Base-by-base conservation (phyloP, 1,140 invertebrate genomes). In the Drosophila aff. region DNA sequence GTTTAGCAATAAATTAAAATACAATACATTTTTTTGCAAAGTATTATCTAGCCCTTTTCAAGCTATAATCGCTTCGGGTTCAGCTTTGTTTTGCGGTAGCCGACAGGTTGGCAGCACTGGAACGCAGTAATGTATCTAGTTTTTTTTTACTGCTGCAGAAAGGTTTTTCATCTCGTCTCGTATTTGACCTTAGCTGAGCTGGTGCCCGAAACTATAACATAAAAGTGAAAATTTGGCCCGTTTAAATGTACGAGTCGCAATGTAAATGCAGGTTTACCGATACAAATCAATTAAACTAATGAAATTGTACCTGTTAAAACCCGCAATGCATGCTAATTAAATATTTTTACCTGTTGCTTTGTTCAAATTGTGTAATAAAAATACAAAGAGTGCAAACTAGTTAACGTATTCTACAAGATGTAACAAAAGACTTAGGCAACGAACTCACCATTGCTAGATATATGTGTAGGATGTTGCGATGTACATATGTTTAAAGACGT, bases 41-140 rank as follows among this genome's bases (percentile, higher is more conserved):
- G 4, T 36, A 11, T 36, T 10, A 4, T 26, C 1, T 26, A 33
- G 61, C 38, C 4, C 31, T 71, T 55, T 71, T 71, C 40, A 36
- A 67, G 67, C 67, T 38, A 38, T n/a, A 44, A 11, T 43, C 11
- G 28, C 8, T 10, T 18, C 10, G 1, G 4, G 4, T 18, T 9
- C n/a, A 10, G 3, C 33, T 63, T 50, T 31, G 28, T 59, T 65
- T 61, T 13, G 15, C n/a, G 57, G 31, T 44, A 52, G 47, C 46
- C 38, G 36, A 43, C 13, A 41, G 13, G 28, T 52, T 66, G 62
- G 66, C 66, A 69, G 21, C 66, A 69, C 66, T 69, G 47, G n/a
- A 36, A 52, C 61, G 66, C 46, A 69, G 66, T 69, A 69, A 69
- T 69, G 66, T 69, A 69, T 69, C 66, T 65, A 69, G 66, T 66